Percentiles rank a stretch among this genome's conserved stretches.
phyloP scores from a whole-genome alignment of 2,797 vertebrate species.

The Ambastaia sidthimunki region DNA sequence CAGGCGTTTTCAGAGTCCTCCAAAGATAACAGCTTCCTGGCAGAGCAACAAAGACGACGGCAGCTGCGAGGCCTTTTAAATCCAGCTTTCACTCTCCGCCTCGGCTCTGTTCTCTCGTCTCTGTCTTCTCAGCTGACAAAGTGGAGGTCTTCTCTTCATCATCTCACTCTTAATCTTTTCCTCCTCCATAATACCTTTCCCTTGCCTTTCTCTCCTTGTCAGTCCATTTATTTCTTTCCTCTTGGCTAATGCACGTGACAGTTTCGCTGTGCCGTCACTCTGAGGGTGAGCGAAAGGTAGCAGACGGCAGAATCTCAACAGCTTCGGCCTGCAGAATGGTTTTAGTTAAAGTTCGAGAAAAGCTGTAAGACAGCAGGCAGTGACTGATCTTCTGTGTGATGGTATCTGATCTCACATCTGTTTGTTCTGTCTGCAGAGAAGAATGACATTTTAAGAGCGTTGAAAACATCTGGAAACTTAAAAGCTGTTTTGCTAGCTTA shows the following conservation, averaged over 20 bases:
- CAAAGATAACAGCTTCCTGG: constrained; percentile 60
- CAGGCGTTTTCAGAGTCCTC: constrained; percentile 48
- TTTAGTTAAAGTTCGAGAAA: neutral
- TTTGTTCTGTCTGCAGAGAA: constrained; percentile 23
- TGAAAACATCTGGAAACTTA: constrained; percentile 12
- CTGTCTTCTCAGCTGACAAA: constrained; percentile 41
- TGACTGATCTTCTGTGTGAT: neutral
- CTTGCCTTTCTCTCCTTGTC: constrained; percentile 31
- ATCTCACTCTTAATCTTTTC: constrained; percentile 45
- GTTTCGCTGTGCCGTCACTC: constrained; percentile 36
- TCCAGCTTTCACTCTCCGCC: constrained; percentile 34
- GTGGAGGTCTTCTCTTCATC: constrained; percentile 32
- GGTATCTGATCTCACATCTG: constrained; percentile 11
- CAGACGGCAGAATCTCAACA: constrained; percentile 28
- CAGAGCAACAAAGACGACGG: constrained; percentile 47
- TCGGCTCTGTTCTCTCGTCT: constrained; percentile 27
- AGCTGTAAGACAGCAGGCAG: constrained; percentile 8
- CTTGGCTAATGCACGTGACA: constrained; percentile 41
- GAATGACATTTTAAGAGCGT: neutral
- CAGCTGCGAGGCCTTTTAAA: constrained; percentile 57
- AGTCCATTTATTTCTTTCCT: constrained; percentile 17
- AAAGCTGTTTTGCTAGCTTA: neutral
- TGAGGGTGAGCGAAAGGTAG: constrained; percentile 37
- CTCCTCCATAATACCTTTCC: constrained; percentile 29
- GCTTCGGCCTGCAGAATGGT: constrained; percentile 1